Percentiles rank a stretch among this genome's conserved stretches.
Conservation (phyloP, 2,113 vertebrate species). For the Menura novaehollandiae region DNA sequence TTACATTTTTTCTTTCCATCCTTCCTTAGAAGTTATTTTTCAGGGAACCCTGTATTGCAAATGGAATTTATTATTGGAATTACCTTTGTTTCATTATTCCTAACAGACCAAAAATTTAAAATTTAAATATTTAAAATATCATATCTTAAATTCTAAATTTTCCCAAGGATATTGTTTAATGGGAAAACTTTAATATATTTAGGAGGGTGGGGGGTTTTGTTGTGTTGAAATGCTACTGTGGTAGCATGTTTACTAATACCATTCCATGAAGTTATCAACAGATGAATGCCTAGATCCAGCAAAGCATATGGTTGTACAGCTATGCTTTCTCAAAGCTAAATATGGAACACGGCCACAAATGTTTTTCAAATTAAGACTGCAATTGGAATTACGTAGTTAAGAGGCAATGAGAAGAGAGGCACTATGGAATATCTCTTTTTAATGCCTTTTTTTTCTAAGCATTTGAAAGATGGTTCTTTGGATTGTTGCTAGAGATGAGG, state of each 20-base stretch:
- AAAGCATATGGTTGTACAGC: neutral
- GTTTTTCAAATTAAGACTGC: neutral
- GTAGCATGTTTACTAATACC: neutral
- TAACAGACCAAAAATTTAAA: neutral
- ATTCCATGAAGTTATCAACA: neutral
- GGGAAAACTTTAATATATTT: neutral
- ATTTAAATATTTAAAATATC: neutral
- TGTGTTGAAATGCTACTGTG: neutral
- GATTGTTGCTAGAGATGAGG: neutral
- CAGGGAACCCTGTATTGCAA: neutral
- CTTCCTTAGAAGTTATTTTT: neutral
- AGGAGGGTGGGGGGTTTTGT: neutral
- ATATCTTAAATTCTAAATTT: neutral
- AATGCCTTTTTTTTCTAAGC: neutral
- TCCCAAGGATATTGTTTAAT: neutral
- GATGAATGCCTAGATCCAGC: neutral
- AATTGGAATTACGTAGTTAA: neutral
- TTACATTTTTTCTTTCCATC: neutral
- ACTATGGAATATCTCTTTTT: neutral
- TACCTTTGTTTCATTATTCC: neutral
- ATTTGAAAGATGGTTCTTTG: neutral
- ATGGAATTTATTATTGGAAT: neutral
- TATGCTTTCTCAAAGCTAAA: neutral
- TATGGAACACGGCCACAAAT: neutral
- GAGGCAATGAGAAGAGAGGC: neutral